phyloP scores from a whole-genome alignment of 2,888 invertebrate species.

The Drosophila affinis region DNA sequence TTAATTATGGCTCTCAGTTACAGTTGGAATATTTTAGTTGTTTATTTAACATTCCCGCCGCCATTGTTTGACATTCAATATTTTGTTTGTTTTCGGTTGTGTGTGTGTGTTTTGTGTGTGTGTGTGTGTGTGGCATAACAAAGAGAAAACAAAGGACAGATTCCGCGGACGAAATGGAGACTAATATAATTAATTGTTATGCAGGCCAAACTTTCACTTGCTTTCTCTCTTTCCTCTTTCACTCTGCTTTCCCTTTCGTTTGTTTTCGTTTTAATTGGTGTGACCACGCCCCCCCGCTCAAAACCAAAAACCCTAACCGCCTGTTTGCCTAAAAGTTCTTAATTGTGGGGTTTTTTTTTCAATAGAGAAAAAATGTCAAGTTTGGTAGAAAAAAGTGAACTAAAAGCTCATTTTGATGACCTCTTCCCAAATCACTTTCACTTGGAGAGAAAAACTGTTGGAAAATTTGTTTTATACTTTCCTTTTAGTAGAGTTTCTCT shows the following conservation, averaged over 20 bases:
- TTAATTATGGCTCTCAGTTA: slow-evolving; percentile 50
- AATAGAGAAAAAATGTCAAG: slow-evolving; percentile 4
- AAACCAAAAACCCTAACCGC: neutral
- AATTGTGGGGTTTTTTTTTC: slow-evolving; percentile 32
- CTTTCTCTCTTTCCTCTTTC: slow-evolving; percentile 7
- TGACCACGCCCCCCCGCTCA: slow-evolving; percentile 6
- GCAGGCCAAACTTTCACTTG: slow-evolving; percentile 45
- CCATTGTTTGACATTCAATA: slow-evolving; percentile 44
- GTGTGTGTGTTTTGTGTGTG: neutral
- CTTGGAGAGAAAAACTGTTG: neutral
- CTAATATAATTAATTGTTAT: slow-evolving; percentile 54
- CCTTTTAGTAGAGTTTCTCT: neutral
- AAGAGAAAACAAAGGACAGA: slow-evolving; percentile 18
- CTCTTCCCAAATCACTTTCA: slow-evolving; percentile 23
- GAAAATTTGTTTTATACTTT: slow-evolving; percentile 7
- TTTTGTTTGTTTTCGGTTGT: slow-evolving; percentile 15
- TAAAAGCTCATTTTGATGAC: slow-evolving; percentile 1
- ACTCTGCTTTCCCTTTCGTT: slow-evolving; percentile 9
- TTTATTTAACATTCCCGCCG: slow-evolving; percentile 5
- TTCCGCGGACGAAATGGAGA: slow-evolving; percentile 20
- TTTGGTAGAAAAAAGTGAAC: neutral
- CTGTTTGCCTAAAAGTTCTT: slow-evolving; percentile 31
- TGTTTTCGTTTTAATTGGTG: slow-evolving; percentile 40
- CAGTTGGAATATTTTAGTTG: slow-evolving; percentile 32
- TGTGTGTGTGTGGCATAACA: slow-evolving; percentile 39